Evolutionary conservation across 1,140 invertebrate species (phyloP), one percentile per base, ranked within the genome.

Genomic region (Metaphire vulgaris): DNA sequence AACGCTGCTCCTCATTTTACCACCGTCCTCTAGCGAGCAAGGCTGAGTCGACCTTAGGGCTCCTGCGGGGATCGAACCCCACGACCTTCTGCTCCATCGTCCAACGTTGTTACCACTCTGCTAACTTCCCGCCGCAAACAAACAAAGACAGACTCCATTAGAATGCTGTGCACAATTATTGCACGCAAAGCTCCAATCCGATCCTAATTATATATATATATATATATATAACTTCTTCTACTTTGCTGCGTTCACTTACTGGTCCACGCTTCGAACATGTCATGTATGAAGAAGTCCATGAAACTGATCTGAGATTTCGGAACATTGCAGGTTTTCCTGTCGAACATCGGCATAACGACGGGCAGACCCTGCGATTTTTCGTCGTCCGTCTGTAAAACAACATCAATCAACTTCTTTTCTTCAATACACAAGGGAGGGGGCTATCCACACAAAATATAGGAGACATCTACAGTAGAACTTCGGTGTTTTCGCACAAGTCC

Each of bases 191-290:
- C 0, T 26, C 32, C 32, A 29, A 29, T 70, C 1, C 32, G 16
- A 70, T 21, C 21, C 21, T 1, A 1, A 26, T 70, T 28, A 70
- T 28, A 1, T 21, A 70, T 1, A n/a, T 29, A 70, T 29, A n/a
- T 28, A n/a, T 31, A 70, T 1, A 70, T 1, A 70, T 0, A 1
- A 1, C 21, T 30, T 26, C 2, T 6, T 6, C 28, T 32, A n/a
- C n/a, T n/a, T n/a, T n/a, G n/a, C n/a, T n/a, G n/a, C n/a, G n/a
- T n/a, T n/a, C n/a, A 73, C 72, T 33, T 85, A 97, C 95, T 92
- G 86, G 96, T 92, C 94, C 94, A 98, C 30, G 94, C 92, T 82
- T 96, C 94, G 88, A 97, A 95, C 95, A 98, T 97, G 84, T 96
- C 93, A 79, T 92, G 93, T 79, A 97, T 94, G 82, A 98, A 98